phyloP scores from a whole-genome alignment of 2,888 invertebrate species.

The Chaetoderma sp. region DNA sequence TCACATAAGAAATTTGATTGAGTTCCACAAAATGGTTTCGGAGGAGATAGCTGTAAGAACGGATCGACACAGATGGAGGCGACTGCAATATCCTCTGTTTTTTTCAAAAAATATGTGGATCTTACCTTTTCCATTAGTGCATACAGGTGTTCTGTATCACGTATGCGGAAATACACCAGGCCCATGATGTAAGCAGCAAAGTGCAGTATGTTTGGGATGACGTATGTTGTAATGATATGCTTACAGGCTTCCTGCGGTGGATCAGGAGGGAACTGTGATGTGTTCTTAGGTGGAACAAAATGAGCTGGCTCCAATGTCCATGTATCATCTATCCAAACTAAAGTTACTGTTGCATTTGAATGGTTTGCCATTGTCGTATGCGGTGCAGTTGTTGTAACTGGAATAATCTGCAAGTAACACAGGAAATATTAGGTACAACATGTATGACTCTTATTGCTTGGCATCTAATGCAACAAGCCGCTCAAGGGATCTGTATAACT shows the following conservation, averaged over 20 bases:
- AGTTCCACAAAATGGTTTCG: no score
- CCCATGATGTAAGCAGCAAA: constrained; percentile 65
- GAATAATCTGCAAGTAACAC: constrained; percentile 29
- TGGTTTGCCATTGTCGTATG: constrained; percentile 23
- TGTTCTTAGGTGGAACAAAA: constrained; percentile 17
- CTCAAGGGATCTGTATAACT: no score
- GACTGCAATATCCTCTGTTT: neutral
- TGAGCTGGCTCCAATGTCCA: constrained; percentile 30
- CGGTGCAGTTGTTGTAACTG: constrained; percentile 30
- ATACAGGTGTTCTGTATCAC: constrained; percentile 68
- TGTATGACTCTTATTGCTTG: no score
- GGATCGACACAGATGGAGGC: no score
- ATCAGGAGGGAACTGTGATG: neutral
- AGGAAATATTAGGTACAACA: no score
- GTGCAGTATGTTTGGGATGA: constrained; percentile 67
- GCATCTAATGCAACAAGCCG: no score
- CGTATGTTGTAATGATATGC: constrained; percentile 67
- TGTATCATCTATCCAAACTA: constrained; percentile 6
- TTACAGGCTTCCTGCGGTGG: constrained; percentile 47
- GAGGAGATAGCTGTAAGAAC: no score
- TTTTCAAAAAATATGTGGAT: neutral
- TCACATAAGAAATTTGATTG: no score
- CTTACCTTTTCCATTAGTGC: constrained; percentile 68
- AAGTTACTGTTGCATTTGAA: constrained; percentile 12
- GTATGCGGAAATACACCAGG: constrained; percentile 62